These are phyloP conservation scores for Onychomys leucogaster DNA, from an alignment of 2,797 vertebrate species.

Conservation along the genomic window DNA sequence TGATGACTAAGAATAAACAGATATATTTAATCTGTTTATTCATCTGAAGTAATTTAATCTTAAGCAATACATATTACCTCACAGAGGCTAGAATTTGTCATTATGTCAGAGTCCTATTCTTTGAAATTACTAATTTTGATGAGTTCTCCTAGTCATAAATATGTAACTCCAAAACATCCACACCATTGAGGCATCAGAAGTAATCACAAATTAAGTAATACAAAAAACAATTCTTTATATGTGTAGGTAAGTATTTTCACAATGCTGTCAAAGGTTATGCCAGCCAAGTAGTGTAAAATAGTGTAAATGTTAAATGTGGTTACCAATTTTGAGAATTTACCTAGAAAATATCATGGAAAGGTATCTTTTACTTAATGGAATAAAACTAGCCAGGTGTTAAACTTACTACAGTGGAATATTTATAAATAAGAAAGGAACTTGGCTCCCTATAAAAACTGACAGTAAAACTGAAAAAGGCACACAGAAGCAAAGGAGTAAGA, in stretches of 20 bases:
- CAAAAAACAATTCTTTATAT: conserved; percentile 40
- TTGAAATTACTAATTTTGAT: conserved; percentile 52
- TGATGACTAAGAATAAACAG: not conserved
- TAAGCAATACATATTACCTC: not conserved
- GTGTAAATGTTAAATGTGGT: not conserved
- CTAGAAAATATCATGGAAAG: not conserved
- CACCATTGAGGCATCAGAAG: not conserved
- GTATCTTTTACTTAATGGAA: not conserved
- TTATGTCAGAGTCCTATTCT: not conserved
- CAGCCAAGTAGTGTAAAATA: not conserved
- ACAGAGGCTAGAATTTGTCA: conserved; percentile 26
- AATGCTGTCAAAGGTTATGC: not conserved
- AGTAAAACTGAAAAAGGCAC: not conserved
- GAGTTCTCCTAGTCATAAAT: conserved; percentile 45
- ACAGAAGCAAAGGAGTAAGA: not conserved
- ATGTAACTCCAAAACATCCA: conserved; percentile 15
- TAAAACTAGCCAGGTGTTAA: not conserved
- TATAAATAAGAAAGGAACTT: not conserved
- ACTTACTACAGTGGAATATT: not conserved
- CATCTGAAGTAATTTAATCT: not conserved
- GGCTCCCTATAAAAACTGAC: not conserved
- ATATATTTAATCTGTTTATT: not conserved
- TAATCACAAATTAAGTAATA: conserved; percentile 46
- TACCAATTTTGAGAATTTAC: not conserved
- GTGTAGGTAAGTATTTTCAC: conserved; percentile 27